These are phyloP conservation scores for Phoxinus phoxinus DNA, from an alignment of 2,113 vertebrate genomes.

Conservation along the genomic window DNA sequence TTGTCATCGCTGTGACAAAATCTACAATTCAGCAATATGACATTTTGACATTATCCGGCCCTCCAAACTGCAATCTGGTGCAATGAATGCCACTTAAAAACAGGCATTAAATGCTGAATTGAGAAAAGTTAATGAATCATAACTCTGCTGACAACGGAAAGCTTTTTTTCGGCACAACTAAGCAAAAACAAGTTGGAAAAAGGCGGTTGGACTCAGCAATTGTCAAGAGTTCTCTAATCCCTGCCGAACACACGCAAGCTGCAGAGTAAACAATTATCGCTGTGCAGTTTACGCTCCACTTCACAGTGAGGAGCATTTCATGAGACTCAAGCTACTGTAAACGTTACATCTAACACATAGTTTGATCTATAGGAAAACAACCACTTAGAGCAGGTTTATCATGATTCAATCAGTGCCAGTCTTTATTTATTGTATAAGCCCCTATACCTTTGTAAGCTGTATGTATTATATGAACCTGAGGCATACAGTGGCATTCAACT, in stretches of 20 bases:
- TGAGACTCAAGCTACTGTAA: neutral
- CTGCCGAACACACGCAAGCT: slow-evolving; percentile 27
- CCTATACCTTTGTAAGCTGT: neutral
- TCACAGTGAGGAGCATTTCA: neutral
- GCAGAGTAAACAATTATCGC: neutral
- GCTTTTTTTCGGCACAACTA: slow-evolving; percentile 33
- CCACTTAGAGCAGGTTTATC: neutral
- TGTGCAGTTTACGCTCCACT: slow-evolving; percentile 6
- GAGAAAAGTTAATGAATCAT: slow-evolving; percentile 31
- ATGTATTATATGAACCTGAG: neutral
- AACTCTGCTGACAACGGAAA: slow-evolving; percentile 25
- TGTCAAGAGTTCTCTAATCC: slow-evolving; percentile 2
- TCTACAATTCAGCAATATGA: slow-evolving; percentile 36
- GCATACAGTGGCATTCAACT: neutral
- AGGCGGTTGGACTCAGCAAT: neutral
- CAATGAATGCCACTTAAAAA: neutral
- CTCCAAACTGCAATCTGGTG: slow-evolving; percentile 23
- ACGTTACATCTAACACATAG: neutral
- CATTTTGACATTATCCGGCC: neutral
- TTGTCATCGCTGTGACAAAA: slow-evolving; percentile 38
- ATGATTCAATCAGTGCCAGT: slow-evolving; percentile 13
- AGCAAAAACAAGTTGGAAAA: neutral
- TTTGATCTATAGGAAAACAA: slow-evolving; percentile 1
- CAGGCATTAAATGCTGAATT: slow-evolving; percentile 35
- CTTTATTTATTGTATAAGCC: neutral